Percentiles rank a stretch among this genome's conserved stretches.
These are phyloP conservation scores for Centropyge bicolor DNA, from an alignment of 2,797 vertebrate genomes.

Conservation along the genomic window DNA sequence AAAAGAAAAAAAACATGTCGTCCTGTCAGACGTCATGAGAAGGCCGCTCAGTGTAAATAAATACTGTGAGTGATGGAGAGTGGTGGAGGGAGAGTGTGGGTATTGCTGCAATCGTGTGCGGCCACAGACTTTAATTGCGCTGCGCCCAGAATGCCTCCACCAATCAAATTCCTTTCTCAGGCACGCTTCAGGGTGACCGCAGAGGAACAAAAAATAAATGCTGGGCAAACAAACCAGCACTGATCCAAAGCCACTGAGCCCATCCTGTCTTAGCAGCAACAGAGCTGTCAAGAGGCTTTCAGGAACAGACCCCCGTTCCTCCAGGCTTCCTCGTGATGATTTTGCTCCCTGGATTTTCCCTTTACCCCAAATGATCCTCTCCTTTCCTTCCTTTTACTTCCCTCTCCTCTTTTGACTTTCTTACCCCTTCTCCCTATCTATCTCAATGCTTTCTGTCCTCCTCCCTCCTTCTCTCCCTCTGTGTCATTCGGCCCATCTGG, in stretches of 20 bases:
- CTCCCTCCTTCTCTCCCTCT: constrained; percentile 52
- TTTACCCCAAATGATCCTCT: constrained; percentile 28
- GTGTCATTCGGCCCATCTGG: constrained; percentile 85
- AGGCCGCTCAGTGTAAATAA: constrained; percentile 49
- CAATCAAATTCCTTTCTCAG: constrained; percentile 72
- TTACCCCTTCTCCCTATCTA: constrained; percentile 46
- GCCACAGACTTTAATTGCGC: constrained; percentile 54
- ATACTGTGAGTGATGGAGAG: constrained; percentile 22
- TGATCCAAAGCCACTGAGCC: constrained; percentile 56
- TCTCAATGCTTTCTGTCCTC: constrained; percentile 32
- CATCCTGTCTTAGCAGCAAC: constrained; percentile 54
- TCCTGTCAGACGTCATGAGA: constrained; percentile 35
- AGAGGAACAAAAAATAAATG: constrained; percentile 67
- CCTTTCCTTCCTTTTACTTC: constrained; percentile 25
- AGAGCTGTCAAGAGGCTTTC: constrained; percentile 67
- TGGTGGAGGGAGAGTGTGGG: not conserved
- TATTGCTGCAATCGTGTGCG: constrained; percentile 34
- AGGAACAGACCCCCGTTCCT: constrained; percentile 40
- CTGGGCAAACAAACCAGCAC: constrained; percentile 64
- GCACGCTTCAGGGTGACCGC: constrained; percentile 76
- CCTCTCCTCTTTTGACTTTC: constrained; percentile 47
- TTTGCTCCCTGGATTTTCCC: constrained; percentile 32
- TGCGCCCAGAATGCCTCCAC: constrained; percentile 55
- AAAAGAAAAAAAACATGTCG: constrained; percentile 34
- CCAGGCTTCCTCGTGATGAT: constrained; percentile 2